These are phyloP conservation scores for Eubucco bourcierii DNA, from an alignment of 2,113 vertebrate species.

Conservation along the genomic window DNA sequence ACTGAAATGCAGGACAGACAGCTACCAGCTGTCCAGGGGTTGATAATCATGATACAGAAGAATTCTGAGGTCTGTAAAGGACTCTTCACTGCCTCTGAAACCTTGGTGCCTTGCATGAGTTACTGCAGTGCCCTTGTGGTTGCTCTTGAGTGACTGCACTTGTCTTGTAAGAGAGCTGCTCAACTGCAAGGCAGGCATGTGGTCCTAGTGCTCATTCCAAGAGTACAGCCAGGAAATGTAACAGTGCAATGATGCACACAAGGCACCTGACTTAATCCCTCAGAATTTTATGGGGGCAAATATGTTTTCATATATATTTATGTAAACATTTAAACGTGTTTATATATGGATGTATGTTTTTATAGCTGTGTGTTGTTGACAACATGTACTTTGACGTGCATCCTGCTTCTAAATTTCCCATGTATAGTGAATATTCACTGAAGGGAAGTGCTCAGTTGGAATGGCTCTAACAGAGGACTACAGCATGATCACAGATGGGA, in stretches of 20 bases:
- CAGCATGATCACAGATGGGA: not conserved
- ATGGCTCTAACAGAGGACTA: not conserved
- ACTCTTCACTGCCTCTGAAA: not conserved
- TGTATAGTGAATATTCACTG: accelerated
- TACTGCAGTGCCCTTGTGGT: too few species aligned
- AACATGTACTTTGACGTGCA: not conserved
- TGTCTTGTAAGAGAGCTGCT: not conserved
- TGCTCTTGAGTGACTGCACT: not conserved
- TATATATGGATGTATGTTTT: too few species aligned
- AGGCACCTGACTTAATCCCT: not conserved
- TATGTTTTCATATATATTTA: too few species aligned
- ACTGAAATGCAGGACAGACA: not conserved
- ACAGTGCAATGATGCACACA: not conserved
- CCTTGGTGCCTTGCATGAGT: not conserved
- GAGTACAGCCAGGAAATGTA: not conserved
- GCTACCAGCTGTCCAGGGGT: not conserved
- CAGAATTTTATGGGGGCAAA: not conserved
- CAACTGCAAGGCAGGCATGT: accelerated
- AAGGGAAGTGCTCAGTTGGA: not conserved
- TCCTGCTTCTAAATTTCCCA: not conserved
- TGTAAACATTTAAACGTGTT: too few species aligned
- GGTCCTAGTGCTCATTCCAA: not conserved
- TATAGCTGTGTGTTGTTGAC: not conserved
- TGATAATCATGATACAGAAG: not conserved
- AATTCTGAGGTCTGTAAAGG: not conserved